Evolutionary conservation across 2,797 vertebrate species (phyloP), one percentile per base, ranked within the genome.

Genomic region (Cottoperca gobio): DNA sequence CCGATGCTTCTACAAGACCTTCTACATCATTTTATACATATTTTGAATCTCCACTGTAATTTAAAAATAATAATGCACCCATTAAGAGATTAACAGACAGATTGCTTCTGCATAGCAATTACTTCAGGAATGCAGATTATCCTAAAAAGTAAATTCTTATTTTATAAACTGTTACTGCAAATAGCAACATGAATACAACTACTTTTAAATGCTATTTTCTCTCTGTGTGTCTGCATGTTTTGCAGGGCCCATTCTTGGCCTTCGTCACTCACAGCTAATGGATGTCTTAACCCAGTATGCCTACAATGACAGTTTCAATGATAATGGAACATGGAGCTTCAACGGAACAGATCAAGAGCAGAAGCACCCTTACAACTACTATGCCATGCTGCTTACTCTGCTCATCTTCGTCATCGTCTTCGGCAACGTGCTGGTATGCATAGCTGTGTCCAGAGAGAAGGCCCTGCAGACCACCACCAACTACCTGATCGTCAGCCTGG

Each of bases 381-480:
- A 99, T 0, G 98, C 98, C 90, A 96, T 96, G 96, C 96, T 99
- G 73, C 97, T 99, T 37, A 97, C 97, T 0, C 95, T 99, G 39
- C 98, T 99, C 92, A 99, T 99, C 93, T 98, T 98, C 0, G 83
- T 99, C 93, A 99, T 99, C 2, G 95, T 99, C 86, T 99, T 99
- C 0, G 98, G 98, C 86, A 99, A 99, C 0, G 98, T 99, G 73
- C 93, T 99, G 90, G 98, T 99, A 81, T 99, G 98, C 89, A 99
- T 99, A 86, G 98, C 98, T 0, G 98, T 99, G 74, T 99, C 97
- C 60, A 93, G 97, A 7, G 98, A 99, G 88, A 98, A 98, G 79
- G 96, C 98, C 49, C 95, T 99, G 73, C 98, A 99, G 94, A 99
- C 98, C 59, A 99, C 98, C 81, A 99, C 98, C 87, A 99, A 99